Conservation (phyloP, 2,797 vertebrate genomes). For the Tiaroga cobitis region DNA sequence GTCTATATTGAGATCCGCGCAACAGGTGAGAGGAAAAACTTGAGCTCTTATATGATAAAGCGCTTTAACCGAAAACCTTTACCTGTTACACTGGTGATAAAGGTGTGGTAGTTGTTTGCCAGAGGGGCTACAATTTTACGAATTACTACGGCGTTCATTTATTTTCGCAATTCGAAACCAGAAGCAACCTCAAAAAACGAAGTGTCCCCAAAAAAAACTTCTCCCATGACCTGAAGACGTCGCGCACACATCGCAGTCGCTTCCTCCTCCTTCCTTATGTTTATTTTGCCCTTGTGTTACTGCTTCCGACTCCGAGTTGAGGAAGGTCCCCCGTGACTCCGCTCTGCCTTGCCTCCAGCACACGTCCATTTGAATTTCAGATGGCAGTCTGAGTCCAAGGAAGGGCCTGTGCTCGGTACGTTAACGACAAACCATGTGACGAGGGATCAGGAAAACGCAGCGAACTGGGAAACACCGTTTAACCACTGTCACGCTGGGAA, state of each 20-base stretch:
- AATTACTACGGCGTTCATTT: slow-evolving; percentile 71
- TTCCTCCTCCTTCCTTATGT: slow-evolving; percentile 26
- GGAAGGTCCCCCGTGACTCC: slow-evolving; percentile 65
- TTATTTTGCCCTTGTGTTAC: slow-evolving; percentile 52
- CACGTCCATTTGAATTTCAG: slow-evolving; percentile 64
- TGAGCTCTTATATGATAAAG: neutral
- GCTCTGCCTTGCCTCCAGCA: slow-evolving; percentile 70
- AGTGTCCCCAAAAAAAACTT: slow-evolving; percentile 41
- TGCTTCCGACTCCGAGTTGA: slow-evolving; percentile 58
- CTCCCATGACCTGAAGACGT: slow-evolving; percentile 23
- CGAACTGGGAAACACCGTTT: neutral
- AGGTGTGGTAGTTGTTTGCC: slow-evolving; percentile 78
- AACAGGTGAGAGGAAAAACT: slow-evolving; percentile 42
- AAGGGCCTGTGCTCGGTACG: slow-evolving; percentile 54
- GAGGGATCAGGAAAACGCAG: slow-evolving; percentile 44
- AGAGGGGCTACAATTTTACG: slow-evolving; percentile 71
- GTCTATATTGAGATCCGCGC: neutral
- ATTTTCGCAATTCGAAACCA: slow-evolving; percentile 54
- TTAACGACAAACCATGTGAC: slow-evolving; percentile 71
- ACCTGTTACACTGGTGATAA: slow-evolving; percentile 76
- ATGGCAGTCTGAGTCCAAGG: slow-evolving; percentile 53
- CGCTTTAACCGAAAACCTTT: slow-evolving; percentile 39
- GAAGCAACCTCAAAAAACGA: slow-evolving; percentile 17
- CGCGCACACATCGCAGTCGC: slow-evolving; percentile 34
- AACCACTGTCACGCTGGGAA: neutral